These are phyloP conservation scores for Sebastes miniatus DNA, from an alignment of 2,797 vertebrate genomes.

Conservation along the genomic window DNA sequence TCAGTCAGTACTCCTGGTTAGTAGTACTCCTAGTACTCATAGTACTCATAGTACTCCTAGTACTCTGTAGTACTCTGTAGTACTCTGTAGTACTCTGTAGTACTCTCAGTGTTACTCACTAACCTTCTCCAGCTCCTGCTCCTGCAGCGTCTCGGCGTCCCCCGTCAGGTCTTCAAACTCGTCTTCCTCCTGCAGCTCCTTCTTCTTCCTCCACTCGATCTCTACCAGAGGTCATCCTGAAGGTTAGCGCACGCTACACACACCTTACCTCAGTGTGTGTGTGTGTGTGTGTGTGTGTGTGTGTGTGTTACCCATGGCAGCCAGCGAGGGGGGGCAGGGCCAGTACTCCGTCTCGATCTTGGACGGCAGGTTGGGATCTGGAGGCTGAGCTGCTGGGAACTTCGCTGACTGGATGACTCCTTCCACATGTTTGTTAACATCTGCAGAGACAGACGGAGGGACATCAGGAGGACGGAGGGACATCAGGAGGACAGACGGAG, in stretches of 20 bases:
- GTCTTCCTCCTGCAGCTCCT: slow-evolving; percentile 83
- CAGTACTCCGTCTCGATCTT: slow-evolving; percentile 98
- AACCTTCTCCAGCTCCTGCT: slow-evolving; percentile 90
- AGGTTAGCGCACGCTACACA: not conserved
- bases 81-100: too few species aligned
- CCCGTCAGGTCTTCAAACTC: slow-evolving; percentile 88
- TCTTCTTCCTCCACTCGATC: slow-evolving; percentile 90
- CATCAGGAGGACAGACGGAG: too few species aligned
- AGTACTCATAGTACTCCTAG: too few species aligned
- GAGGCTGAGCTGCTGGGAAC: slow-evolving; percentile 94
- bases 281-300: too few species aligned
- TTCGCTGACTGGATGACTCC: slow-evolving; percentile 93
- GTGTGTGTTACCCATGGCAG: slow-evolving; percentile 86
- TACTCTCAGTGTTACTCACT: not conserved
- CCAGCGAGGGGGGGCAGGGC: slow-evolving; percentile 95
- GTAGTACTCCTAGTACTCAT: too few species aligned
- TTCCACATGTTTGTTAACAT: slow-evolving; percentile 81
- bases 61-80: too few species aligned
- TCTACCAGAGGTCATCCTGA: slow-evolving; percentile 71
- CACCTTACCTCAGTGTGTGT: not conserved
- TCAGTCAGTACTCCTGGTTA: not conserved
- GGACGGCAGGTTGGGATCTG: slow-evolving; percentile 91
- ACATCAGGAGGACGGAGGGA: too few species aligned
- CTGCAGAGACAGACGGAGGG: slow-evolving; percentile 58
- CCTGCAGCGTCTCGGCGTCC: slow-evolving; percentile 86